Evolutionary conservation across 2,113 vertebrate genomes (phyloP), one percentile per base, ranked within the genome.

Genomic region (Sula dactylatra): DNA sequence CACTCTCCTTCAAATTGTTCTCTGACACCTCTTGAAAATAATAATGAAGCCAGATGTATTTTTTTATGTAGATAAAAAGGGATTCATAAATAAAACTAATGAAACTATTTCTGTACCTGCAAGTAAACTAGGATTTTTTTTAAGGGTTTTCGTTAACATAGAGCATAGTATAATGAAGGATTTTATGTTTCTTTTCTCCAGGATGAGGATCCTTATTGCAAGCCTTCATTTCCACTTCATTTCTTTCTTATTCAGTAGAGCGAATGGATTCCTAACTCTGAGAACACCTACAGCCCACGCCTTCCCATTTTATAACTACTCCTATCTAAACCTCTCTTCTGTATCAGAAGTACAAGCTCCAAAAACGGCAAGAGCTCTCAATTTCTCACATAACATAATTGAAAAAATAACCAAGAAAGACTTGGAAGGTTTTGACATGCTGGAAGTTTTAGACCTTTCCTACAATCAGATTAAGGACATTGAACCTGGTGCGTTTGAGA

Each of bases 401-500:
- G 52, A 92, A 93, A 94, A 94, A 59, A 61, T 96, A 24, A 86
- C 91, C 64, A 86, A 31, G 47, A 90, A 32, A 58, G 96, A 97
- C 64, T 36, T 93, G 59, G 86, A 93, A 81, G 85, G 81, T 26
- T 90, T 92, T 55, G 73, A 65, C 3, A 24, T 0, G 6, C 56
- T 96, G 58, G 36, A 97, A 89, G 20, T 91, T 72, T 83, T 97
- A 49, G 96, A 97, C 70, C 58, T 93, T 50, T 96, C 93, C 73
- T 78, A 94, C 72, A 97, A 96, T 20, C 17, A 0, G 64, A 95
- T 96, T 47, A 71, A 67, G 54, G 47, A 86, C n/a, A 11, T 95
- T 10, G 95, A 96, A 47, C 55, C 66, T 4, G 79, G 73, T 15
- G 73, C 7, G 0, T 70, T 97, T 32, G 86, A n/a, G 88, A 66